Conservation (phyloP, 2,888 invertebrate genomes). For the Dolichopus griseipennis region DNA sequence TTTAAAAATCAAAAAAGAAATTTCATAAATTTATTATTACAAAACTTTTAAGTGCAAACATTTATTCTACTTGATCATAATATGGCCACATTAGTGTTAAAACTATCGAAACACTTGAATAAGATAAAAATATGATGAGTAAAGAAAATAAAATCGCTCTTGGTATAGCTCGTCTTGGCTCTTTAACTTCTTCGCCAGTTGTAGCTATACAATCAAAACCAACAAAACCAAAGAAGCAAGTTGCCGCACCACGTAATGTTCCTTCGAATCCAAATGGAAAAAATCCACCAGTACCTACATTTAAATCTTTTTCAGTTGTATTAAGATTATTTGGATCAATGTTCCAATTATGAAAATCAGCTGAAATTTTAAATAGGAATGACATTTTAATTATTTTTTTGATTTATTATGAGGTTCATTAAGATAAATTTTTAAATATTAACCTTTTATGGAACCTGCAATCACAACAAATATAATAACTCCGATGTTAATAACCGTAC, state of each 20-base stretch:
- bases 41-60: slow-evolving; percentile 10
- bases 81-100: slow-evolving; percentile 90
- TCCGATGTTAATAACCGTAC: slow-evolving; percentile 61
- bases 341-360: slow-evolving; percentile 49
- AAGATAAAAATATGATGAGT: slow-evolving; percentile 65
- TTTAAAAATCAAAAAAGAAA: slow-evolving; percentile 18
- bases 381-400: neutral
- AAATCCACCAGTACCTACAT: slow-evolving; percentile 73
- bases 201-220: slow-evolving; percentile 85
- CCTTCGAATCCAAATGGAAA: slow-evolving; percentile 80
- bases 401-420: neutral
- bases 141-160: slow-evolving; percentile 75
- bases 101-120: slow-evolving; percentile 75
- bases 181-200: slow-evolving; percentile 80
- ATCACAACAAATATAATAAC: slow-evolving; percentile 67
- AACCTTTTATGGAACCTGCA: slow-evolving; percentile 59
- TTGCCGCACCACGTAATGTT: slow-evolving; percentile 67
- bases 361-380: slow-evolving; percentile 31
- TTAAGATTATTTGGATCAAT: slow-evolving; percentile 40
- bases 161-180: slow-evolving; percentile 77
- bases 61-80: slow-evolving; percentile 50
- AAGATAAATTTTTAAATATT: neutral
- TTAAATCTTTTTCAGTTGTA: slow-evolving; percentile 23
- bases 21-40: neutral
- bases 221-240: slow-evolving; percentile 84